Base-by-base conservation (phyloP, 2,113 vertebrate genomes). In the Montifringilla adamsi region DNA sequence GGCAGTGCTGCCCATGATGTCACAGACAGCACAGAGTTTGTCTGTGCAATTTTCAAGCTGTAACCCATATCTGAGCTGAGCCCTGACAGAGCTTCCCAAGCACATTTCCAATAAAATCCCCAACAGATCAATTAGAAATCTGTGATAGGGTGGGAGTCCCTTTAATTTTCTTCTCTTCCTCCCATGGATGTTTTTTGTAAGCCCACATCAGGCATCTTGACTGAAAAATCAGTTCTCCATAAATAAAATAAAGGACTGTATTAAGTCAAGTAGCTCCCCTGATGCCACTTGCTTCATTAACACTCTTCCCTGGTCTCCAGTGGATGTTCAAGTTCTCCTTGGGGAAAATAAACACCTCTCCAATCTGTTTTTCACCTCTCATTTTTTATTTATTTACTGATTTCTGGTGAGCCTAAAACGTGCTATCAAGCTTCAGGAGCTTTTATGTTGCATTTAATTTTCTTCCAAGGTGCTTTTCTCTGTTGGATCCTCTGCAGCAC, bases 291-390 rank as follows among this genome's bases (percentile, higher is more conserved):
- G 56, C 33, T 83, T 93, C 92, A 95, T 94, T 95, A 95, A 81
- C 83, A 75, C 68, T 86, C 59, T 70, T 76, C 56, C 50, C 27
- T 77, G 90, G 64, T 92, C 76, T 92, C 80, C 83, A 87, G 64
- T 47, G 76, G 43, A 84, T 93, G 55, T 75, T 94, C 75, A 47
- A 86, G 43, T 39, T 77, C 47, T 92, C 92, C 76, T 58, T 60
- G 39, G 86, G 79, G 86, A 92, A 94, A 92, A 95, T 39, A 94
- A 97, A 90, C 55, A 87, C 47, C 52, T 90, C 59, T 92, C 43
- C 84, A 94, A 89, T 59, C 30, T 89, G 47, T 67, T 95, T 93
- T 78, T 78, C 4, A 0, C 47, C 22, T 90, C 73, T 26, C 13
- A 13, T 39, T 95, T 92, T 80, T 81, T 43, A 83, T 80, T 90